Conservation (phyloP, 2,797 vertebrate species). For the Spea hammondii region DNA sequence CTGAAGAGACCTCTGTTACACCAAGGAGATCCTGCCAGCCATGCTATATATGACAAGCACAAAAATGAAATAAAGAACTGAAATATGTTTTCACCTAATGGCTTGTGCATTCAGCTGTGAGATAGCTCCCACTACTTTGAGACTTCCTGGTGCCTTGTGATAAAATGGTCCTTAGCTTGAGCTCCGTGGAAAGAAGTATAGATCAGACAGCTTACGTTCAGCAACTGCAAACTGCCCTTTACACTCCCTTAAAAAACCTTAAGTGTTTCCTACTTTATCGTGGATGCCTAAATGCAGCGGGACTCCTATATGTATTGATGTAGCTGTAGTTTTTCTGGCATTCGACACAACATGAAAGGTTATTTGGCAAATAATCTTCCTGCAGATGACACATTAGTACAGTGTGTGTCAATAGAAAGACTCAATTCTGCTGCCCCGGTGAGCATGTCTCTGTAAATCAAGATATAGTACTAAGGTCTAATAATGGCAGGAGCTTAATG, state of each 20-base stretch:
- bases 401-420: constrained; percentile 16
- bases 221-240: constrained; percentile 8
- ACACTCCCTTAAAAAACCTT: constrained; percentile 2
- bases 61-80: constrained; percentile 42
- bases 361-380: neutral
- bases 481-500: too few species aligned
- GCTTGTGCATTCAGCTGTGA: constrained; percentile 46
- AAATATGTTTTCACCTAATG: constrained; percentile 51
- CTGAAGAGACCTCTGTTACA: constrained; percentile 29
- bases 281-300: neutral
- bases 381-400: neutral
- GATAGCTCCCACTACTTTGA: constrained; percentile 31
- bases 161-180: constrained; percentile 37
- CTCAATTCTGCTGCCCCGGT: too few species aligned
- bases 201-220: constrained; percentile 27
- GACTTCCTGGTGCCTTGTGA: constrained; percentile 28
- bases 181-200: constrained; percentile 11
- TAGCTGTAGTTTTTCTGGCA: neutral
- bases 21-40: constrained; percentile 41
- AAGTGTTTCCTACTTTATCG: neutral
- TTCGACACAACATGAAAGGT: neutral
- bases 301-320: neutral
- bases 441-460: too few species aligned
- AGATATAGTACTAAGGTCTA: too few species aligned
- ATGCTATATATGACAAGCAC: constrained; percentile 38